A percentile compares a stretch with the other conserved stretches of the same genome.
Evolutionary conservation across 2,113 vertebrate species (phyloP).

Genomic region (Progne subis): DNA sequence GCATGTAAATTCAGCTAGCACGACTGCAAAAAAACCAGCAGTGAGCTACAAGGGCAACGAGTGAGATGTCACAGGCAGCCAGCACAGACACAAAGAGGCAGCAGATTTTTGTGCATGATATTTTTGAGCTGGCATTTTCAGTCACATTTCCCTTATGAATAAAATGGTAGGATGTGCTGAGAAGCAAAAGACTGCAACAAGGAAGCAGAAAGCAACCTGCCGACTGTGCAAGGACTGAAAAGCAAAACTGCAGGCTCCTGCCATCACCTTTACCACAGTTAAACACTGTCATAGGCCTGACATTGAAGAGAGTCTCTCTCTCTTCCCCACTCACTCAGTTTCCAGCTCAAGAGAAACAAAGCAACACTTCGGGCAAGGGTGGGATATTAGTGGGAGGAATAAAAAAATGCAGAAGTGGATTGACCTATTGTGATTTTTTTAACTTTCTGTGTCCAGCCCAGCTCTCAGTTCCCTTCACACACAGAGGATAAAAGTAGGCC

Average conservation of each 20-base stretch:
- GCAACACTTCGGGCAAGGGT: neutral
- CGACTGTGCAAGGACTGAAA: neutral
- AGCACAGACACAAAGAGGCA: conserved; percentile 44
- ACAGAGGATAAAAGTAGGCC: neutral
- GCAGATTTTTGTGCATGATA: conserved; percentile 43
- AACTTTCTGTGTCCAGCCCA: neutral
- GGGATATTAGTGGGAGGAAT: neutral
- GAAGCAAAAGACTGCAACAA: conserved; percentile 9
- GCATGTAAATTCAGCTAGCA: conserved; percentile 66
- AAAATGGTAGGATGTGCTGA: neutral
- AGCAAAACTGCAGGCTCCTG: neutral
- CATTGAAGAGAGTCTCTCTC: neutral
- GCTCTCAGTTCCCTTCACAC: neutral
- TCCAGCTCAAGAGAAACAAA: neutral
- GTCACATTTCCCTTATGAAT: conserved; percentile 18
- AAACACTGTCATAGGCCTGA: neutral
- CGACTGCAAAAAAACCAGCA: conserved; percentile 28
- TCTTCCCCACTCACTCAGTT: neutral
- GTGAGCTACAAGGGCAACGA: conserved; percentile 29
- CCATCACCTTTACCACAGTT: neutral
- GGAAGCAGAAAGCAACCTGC: conserved; percentile 9
- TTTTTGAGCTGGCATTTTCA: conserved; percentile 52
- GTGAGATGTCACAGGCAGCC: conserved; percentile 52
- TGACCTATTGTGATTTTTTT: neutral
- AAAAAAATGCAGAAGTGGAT: neutral